Base-by-base conservation (phyloP, 2,797 vertebrate species). In the Garrulus glandarius region DNA sequence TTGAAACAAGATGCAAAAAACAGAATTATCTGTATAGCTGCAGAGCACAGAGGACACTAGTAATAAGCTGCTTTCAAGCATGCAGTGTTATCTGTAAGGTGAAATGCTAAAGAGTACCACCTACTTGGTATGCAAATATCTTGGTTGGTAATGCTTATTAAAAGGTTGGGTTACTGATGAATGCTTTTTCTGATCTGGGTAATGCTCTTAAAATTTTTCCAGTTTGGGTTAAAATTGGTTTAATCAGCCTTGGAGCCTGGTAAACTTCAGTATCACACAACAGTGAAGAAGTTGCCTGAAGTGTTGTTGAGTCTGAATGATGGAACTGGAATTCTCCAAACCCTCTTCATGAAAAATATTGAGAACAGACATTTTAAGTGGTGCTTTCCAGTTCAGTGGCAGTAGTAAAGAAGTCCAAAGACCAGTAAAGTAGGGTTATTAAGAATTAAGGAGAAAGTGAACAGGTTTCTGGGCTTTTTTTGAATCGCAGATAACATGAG, bases 381-480 rank as follows among this genome's bases (percentile, higher is more conserved):
- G 3, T 37, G 7, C 13, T 74, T 61, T 13, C 27, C 8, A 18
- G 4, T 61, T 76, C 32, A 37, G 11, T 39, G 36, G 20, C 12
- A 64, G 18, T 20, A 69, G 24, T 43, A 67, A 39, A 56, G 21
- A 9, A 52, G 15, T 53, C 32, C 30, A 65, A 77, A 57, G 13
- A 26, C 21, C 41, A 26, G 37, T 2, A 39, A 50, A 64, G 10
- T 16, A 13, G 4, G 13, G 30, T 36, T 69, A 41, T 32, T 86
- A 87, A 78, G 22, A 55, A 37, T 19, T 10, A 53, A 70, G 14
- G 6, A 70, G 32, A 52, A 82, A 84, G 10, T 21, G 17, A 65
- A 16, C 4, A 4, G 5, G 2, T 49, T 44, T 60, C 34, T 9
- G 2, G 4, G 0, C 0, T n/a, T 67, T 76, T 30, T 52, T 57